Evolutionary conservation across 2,888 invertebrate species (phyloP).

Genomic region (Stenodera caucasica): DNA sequence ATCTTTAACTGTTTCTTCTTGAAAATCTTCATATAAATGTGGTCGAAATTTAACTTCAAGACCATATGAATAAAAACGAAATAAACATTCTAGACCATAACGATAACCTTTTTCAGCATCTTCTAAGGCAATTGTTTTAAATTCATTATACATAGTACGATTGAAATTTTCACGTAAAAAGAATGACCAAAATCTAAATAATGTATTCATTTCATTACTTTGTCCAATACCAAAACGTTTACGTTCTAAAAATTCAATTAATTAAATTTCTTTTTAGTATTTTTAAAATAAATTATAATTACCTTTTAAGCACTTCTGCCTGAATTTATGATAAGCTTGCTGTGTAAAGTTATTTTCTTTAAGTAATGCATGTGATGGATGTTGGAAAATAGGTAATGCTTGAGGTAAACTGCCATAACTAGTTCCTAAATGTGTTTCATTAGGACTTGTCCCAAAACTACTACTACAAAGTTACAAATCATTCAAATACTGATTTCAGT

Average conservation of each 20-base stretch:
- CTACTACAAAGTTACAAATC: conserved; percentile 58
- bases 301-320: conserved; percentile 91
- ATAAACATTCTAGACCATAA: conserved; percentile 82
- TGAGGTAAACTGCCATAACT: conserved; percentile 75
- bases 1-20: conserved; percentile 87
- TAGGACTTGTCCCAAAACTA: conserved; percentile 77
- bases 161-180: conserved; percentile 98
- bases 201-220: conserved; percentile 98
- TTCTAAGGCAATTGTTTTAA: conserved; percentile 87
- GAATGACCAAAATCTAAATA: conserved; percentile 99
- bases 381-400: conserved; percentile 88
- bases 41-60: conserved; percentile 94
- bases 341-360: conserved; percentile 98
- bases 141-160: conserved; percentile 97
- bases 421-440: conserved; percentile 65
- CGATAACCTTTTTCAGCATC: conserved; percentile 90
- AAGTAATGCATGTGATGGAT: conserved; percentile 92
- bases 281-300: neutral
- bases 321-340: conserved; percentile 95
- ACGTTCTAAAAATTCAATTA: conserved; percentile 67
- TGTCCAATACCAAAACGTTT: conserved; percentile 91
- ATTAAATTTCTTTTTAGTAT: no score
- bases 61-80: conserved; percentile 98
- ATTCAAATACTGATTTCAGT: neutral
- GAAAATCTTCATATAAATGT: conserved; percentile 95